phyloP scores from a whole-genome alignment of 2,888 invertebrate genomes.

The Eucriotettix oculatus region DNA sequence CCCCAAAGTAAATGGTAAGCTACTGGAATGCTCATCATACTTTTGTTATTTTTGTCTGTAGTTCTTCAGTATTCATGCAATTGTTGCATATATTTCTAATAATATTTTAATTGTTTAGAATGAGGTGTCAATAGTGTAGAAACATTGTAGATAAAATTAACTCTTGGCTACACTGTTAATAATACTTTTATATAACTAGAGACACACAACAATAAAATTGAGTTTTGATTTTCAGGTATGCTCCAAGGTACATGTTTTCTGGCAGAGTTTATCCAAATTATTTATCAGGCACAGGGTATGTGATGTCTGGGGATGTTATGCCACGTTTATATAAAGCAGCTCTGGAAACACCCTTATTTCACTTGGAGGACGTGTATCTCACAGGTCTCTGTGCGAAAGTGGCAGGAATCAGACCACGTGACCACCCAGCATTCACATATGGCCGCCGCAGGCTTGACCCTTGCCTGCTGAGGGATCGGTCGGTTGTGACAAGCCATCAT shows the following conservation, averaged over 20 bases:
- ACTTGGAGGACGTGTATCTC: slow-evolving; percentile 62
- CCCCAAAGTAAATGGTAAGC: slow-evolving; percentile 55
- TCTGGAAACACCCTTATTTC: slow-evolving; percentile 48
- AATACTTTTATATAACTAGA: no score
- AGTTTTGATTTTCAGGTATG: slow-evolving; percentile 38
- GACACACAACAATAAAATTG: no score
- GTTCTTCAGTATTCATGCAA: no score
- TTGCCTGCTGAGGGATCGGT: slow-evolving; percentile 20
- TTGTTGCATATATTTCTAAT: no score
- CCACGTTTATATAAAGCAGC: slow-evolving; percentile 47
- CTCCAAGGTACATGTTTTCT: slow-evolving; percentile 61
- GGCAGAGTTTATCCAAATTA: slow-evolving; percentile 60
- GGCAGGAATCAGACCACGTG: slow-evolving; percentile 38
- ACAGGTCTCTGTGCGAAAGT: slow-evolving; percentile 55
- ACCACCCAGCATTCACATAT: slow-evolving; percentile 49
- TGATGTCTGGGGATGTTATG: slow-evolving; percentile 51
- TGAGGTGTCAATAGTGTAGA: no score
- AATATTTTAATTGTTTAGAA: no score
- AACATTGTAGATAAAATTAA: no score
- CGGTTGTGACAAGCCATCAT: slow-evolving; percentile 36
- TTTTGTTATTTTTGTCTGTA: no score
- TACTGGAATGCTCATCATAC: background rate
- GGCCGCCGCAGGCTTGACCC: slow-evolving; percentile 28
- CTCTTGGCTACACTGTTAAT: no score
- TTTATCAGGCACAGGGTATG: slow-evolving; percentile 66